Percentiles rank a stretch among this genome's conserved stretches.
phyloP scores from a whole-genome alignment of 1,140 invertebrate genomes.

The Temnothorax longispinosus region DNA sequence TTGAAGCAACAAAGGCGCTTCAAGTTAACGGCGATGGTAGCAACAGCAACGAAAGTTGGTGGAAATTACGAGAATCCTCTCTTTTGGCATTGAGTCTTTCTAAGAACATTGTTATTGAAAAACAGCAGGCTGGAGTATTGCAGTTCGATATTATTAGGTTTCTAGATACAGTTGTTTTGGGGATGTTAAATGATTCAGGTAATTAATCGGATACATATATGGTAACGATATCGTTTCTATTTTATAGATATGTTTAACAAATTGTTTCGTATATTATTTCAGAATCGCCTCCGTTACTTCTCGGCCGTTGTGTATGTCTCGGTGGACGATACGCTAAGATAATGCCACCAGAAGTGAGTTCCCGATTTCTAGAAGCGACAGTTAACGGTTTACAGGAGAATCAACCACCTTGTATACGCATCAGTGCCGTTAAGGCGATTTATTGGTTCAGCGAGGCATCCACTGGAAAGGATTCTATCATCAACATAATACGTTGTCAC shows the following conservation, averaged over 20 bases:
- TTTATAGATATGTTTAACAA: neutral
- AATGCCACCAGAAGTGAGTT: constrained; percentile 87
- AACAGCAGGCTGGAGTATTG: constrained; percentile 85
- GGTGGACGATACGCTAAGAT: constrained; percentile 89
- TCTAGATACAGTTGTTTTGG: constrained; percentile 87
- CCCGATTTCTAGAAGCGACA: constrained; percentile 88
- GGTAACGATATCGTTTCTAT: neutral
- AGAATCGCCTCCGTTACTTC: constrained; percentile 88
- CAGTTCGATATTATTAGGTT: constrained; percentile 90
- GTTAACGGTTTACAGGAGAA: constrained; percentile 88
- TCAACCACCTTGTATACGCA: constrained; percentile 84
- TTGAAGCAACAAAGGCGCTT: constrained; percentile 86
- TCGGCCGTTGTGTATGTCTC: constrained; percentile 91
- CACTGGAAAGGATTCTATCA: constrained; percentile 70
- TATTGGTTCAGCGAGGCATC: constrained; percentile 82
- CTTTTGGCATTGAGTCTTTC: constrained; percentile 89
- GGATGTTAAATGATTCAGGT: constrained; percentile 84
- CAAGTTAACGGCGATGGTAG: constrained; percentile 83
- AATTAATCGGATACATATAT: constrained; percentile 53
- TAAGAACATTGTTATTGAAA: constrained; percentile 87
- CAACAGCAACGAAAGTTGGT: constrained; percentile 88
- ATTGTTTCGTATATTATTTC: neutral
- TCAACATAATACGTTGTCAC: constrained; percentile 79
- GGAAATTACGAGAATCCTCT: constrained; percentile 92
- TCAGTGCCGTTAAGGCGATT: constrained; percentile 85